These are phyloP conservation scores for Drosophila paramelanica DNA, from an alignment of 2,888 invertebrate species.

Conservation along the genomic window DNA sequence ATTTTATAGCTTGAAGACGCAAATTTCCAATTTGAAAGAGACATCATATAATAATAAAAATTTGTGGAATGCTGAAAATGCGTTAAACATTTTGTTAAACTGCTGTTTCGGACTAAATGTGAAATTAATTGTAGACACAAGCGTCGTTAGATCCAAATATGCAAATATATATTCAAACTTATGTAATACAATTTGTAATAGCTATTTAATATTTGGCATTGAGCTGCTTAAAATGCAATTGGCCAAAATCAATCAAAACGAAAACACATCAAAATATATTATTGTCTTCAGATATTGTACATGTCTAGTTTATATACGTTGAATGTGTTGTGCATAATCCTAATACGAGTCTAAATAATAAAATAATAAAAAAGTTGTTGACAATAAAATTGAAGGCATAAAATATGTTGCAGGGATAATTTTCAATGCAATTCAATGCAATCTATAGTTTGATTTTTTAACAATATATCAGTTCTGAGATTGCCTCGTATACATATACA, in stretches of 20 bases:
- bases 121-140: conserved; percentile 41
- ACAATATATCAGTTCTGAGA: too few species aligned
- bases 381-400: too few species aligned
- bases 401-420: too few species aligned
- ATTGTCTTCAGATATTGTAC: neutral
- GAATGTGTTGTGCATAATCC: too few species aligned
- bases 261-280: conserved; percentile 4
- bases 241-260: conserved; percentile 76
- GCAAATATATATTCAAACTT: conserved; percentile 27
- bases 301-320: neutral
- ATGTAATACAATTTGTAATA: conserved; percentile 57
- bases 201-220: conserved; percentile 42
- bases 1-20: conserved; percentile 55
- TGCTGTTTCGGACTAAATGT: conserved; percentile 19
- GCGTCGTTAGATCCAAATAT: conserved; percentile 8
- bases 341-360: too few species aligned
- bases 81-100: conserved; percentile 60
- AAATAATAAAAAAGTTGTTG: too few species aligned
- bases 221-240: conserved; percentile 62
- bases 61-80: conserved; percentile 64
- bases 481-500: too few species aligned
- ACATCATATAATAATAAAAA: conserved; percentile 35
- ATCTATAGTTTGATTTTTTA: too few species aligned
- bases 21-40: conserved; percentile 28
- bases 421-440: too few species aligned